Conservation (phyloP, 2,888 invertebrate species). For the Pterostichus madidus region DNA sequence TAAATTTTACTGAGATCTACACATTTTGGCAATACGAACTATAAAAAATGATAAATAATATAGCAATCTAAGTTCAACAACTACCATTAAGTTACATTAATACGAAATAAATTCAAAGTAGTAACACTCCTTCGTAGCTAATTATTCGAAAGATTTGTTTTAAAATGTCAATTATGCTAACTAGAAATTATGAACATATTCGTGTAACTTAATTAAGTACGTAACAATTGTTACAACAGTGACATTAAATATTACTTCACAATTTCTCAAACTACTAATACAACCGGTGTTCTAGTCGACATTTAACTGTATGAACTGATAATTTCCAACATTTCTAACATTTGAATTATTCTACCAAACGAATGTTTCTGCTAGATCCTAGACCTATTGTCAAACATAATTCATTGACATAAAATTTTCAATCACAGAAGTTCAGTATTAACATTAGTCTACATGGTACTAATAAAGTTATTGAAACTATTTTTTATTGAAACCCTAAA, state of each 20-base stretch:
- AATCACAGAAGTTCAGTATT: slow-evolving; percentile 47
- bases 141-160: not conserved
- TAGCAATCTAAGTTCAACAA: slow-evolving; percentile 13
- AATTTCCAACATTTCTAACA: slow-evolving; percentile 36
- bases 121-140: not conserved
- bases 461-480: slow-evolving; percentile 1
- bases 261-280: not conserved
- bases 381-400: slow-evolving; percentile 26
- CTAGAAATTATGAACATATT: slow-evolving; percentile 5
- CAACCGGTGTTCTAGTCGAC: not conserved
- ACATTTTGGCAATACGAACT: slow-evolving; percentile 31
- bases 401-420: not conserved
- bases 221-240: slow-evolving; percentile 17
- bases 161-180: slow-evolving; percentile 17
- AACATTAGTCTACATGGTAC: slow-evolving; percentile 30
- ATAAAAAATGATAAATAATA: slow-evolving; percentile 17
- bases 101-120: slow-evolving; percentile 12
- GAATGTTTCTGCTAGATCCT: not conserved
- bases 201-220: slow-evolving; percentile 6
- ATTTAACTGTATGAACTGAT: slow-evolving; percentile 16
- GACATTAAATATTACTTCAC: slow-evolving; percentile 20
- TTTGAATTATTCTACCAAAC: slow-evolving; percentile 12
- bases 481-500: not conserved
- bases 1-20: slow-evolving; percentile 37
- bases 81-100: slow-evolving; percentile 26